Evolutionary conservation across 2,888 invertebrate genomes (phyloP).

Genomic region (Deilephila elpenor): DNA sequence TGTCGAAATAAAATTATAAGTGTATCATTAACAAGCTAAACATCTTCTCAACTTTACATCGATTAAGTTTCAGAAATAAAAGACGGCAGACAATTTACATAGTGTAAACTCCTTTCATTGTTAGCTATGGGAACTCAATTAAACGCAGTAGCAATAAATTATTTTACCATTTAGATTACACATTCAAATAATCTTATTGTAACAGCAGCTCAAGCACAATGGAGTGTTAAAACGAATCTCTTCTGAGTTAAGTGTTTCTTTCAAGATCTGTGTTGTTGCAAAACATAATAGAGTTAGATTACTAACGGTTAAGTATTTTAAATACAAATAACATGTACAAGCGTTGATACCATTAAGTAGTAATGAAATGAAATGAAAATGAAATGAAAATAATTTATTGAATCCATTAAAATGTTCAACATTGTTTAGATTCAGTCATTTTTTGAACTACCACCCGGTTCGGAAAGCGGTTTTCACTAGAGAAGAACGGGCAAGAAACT

Average conservation of each 20-base stretch:
- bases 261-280: slow-evolving; percentile 14
- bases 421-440: no score
- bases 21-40: no score
- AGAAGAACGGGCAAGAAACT: no score
- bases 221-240: slow-evolving; percentile 18
- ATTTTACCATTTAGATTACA: background rate
- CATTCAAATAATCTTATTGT: slow-evolving; percentile 2
- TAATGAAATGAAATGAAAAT: no score
- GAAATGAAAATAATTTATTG: no score
- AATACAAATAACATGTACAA: background rate
- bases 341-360: background rate
- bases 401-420: no score
- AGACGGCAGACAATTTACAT: background rate
- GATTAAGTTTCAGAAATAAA: no score
- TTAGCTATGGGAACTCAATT: slow-evolving; percentile 1
- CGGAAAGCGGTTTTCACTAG: no score
- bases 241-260: slow-evolving; percentile 6
- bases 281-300: slow-evolving; percentile 2
- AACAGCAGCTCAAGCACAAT: slow-evolving; percentile 5
- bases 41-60: no score
- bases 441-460: no score
- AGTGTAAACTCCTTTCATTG: background rate
- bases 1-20: no score
- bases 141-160: background rate
- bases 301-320: slow-evolving; percentile 5